Percentiles rank a stretch among this genome's conserved stretches.
Conservation (phyloP, 1,140 invertebrate genomes). For the Melipona quadrifasciata region DNA sequence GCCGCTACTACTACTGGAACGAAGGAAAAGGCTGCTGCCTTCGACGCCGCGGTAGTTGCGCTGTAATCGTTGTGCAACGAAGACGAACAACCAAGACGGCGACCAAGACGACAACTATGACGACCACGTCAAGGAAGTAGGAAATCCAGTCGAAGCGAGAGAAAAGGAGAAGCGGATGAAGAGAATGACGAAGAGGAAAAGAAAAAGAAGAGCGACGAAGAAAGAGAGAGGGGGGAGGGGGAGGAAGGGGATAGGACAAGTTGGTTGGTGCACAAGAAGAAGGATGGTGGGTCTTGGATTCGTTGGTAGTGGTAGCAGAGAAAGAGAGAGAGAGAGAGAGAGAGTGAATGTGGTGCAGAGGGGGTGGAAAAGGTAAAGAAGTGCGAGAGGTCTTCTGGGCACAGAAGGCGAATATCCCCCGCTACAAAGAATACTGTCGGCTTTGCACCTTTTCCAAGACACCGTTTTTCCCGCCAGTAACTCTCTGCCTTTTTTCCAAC, state of each 20-base stretch:
- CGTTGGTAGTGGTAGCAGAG: background rate
- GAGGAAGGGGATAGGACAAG: background rate
- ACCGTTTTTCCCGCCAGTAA: conserved; percentile 72
- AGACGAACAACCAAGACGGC: conserved; percentile 25
- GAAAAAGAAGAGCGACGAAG: conserved; percentile 57
- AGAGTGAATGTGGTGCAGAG: background rate
- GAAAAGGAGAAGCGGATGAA: conserved; percentile 52
- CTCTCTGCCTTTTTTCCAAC: conserved; percentile 32
- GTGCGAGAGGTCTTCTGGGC: conserved; percentile 77
- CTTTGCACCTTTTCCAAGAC: conserved; percentile 81
- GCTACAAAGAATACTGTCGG: conserved; percentile 80
- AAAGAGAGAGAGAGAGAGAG: too few relatives aligned
- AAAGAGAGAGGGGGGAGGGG: conserved; percentile 64
- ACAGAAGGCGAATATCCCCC: conserved; percentile 68
- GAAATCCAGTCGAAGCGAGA: conserved; percentile 20
- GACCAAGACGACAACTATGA: background rate
- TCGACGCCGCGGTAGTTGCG: conserved; percentile 33
- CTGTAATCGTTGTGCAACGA: conserved; percentile 36
- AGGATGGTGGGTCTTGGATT: background rate
- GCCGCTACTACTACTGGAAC: conserved; percentile 32
- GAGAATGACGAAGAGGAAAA: conserved; percentile 44
- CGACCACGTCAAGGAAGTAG: conserved; percentile 27
- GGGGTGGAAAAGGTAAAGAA: conserved; percentile 70
- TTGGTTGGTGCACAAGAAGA: background rate
- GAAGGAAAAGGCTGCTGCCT: background rate